phyloP scores from a whole-genome alignment of 2,113 vertebrate genomes.

The Bettongia penicillata region DNA sequence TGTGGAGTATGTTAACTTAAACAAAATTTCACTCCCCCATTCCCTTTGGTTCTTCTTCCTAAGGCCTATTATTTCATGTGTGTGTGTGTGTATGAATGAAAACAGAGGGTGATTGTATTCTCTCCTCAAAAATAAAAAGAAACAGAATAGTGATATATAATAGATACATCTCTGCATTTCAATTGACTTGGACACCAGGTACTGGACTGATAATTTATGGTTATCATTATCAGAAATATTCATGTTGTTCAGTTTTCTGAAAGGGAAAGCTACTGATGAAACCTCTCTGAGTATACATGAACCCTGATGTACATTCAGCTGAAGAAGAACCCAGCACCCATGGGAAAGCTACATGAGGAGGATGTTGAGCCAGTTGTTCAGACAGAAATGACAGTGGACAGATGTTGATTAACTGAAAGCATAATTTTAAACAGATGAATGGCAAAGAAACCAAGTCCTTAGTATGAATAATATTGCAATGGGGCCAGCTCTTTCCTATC shows the following conservation, averaged over 20 bases:
- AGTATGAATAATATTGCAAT: not conserved
- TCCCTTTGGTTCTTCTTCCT: conserved; percentile 22
- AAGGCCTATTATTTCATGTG: not conserved
- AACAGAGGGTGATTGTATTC: not conserved
- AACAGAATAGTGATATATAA: conserved; percentile 7
- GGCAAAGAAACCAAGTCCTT: not conserved
- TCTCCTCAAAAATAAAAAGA: conserved; percentile 31
- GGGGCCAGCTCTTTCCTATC: not conserved
- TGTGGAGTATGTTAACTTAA: not conserved
- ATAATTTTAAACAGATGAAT: conserved; percentile 25
- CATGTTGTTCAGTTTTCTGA: not conserved
- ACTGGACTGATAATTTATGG: conserved; percentile 23
- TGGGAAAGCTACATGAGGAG: not conserved
- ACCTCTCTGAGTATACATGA: not conserved
- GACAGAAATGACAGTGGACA: conserved; percentile 4
- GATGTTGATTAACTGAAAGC: not conserved
- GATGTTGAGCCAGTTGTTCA: not conserved
- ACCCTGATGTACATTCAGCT: not conserved
- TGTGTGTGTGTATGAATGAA: not conserved
- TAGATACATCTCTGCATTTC: not conserved
- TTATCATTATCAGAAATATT: conserved; percentile 18
- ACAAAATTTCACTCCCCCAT: not conserved
- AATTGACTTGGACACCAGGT: conserved; percentile 38
- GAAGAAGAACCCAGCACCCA: not conserved
- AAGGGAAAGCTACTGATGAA: not conserved